phyloP scores from a whole-genome alignment of 2,888 invertebrate species.

The Tinea pellionella region DNA sequence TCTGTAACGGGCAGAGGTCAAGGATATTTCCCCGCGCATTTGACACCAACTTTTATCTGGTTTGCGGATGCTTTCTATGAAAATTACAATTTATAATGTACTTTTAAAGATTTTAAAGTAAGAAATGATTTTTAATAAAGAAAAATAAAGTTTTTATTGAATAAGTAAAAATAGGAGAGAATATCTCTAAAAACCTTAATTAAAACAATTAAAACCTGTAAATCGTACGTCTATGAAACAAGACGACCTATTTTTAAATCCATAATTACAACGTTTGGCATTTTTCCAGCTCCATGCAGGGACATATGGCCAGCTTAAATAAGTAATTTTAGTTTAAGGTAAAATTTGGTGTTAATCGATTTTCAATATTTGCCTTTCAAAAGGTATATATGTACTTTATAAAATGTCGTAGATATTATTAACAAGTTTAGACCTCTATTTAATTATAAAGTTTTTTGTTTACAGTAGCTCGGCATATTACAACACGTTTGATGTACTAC shows the following conservation, averaged over 20 bases:
- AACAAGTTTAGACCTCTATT: too few relatives aligned
- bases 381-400: too few relatives aligned
- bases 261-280: slow-evolving; percentile 3
- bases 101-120: not conserved
- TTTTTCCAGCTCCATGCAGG: not conserved
- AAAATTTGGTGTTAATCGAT: not conserved
- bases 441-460: too few relatives aligned
- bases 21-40: slow-evolving; percentile 1
- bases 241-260: not conserved
- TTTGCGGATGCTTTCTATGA: not conserved
- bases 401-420: too few relatives aligned
- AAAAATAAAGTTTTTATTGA: too few relatives aligned
- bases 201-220: not conserved
- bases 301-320: not conserved
- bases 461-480: too few relatives aligned
- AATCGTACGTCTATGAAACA: not conserved
- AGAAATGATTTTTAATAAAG: too few relatives aligned
- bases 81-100: not conserved
- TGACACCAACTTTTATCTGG: not conserved
- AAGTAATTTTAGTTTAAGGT: not conserved
- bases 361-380: too few relatives aligned
- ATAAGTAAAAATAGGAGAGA: too few relatives aligned
- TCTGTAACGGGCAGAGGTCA: slow-evolving; percentile 2
- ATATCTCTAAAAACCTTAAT: too few relatives aligned
- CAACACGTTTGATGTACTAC: too few relatives aligned